These are phyloP conservation scores for Hecatera dysodea DNA, from an alignment of 2,888 invertebrate genomes.

Conservation along the genomic window DNA sequence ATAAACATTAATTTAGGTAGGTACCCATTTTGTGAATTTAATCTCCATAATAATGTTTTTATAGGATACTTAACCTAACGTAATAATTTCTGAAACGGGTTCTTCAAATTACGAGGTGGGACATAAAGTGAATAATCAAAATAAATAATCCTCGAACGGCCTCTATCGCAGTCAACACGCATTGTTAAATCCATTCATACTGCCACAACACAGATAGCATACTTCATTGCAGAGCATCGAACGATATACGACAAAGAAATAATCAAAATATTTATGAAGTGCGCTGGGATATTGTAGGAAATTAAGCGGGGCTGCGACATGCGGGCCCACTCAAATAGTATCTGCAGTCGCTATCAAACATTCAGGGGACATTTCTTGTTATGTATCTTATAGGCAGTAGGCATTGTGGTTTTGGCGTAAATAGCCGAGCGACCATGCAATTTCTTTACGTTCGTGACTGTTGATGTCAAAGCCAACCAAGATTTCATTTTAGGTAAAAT, in stretches of 20 bases:
- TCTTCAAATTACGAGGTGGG: constrained; percentile 30
- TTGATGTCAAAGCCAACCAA: background rate
- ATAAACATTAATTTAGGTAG: constrained; percentile 16
- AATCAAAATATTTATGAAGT: constrained; percentile 79
- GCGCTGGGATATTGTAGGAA: constrained; percentile 74
- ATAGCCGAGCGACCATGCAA: no score
- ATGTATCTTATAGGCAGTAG: constrained; percentile 64
- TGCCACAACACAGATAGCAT: constrained; percentile 33
- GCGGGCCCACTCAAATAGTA: constrained; percentile 85
- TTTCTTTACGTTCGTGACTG: background rate
- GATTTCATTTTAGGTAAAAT: background rate
- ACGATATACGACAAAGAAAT: constrained; percentile 66
- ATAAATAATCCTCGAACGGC: constrained; percentile 1
- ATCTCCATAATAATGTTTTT: constrained; percentile 32
- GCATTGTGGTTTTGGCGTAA: background rate
- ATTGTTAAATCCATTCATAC: constrained; percentile 22
- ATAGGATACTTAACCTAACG: constrained; percentile 26
- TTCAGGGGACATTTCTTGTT: constrained; percentile 73
- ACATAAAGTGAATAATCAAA: constrained; percentile 30
- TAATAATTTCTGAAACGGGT: constrained; percentile 30
- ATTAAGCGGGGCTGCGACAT: constrained; percentile 81
- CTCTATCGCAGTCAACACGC: constrained; percentile 32
- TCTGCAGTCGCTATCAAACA: constrained; percentile 85
- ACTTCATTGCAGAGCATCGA: constrained; percentile 36
- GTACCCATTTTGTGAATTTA: background rate